phyloP scores from a whole-genome alignment of 2,888 invertebrate genomes.

The Malachius bipustulatus region DNA sequence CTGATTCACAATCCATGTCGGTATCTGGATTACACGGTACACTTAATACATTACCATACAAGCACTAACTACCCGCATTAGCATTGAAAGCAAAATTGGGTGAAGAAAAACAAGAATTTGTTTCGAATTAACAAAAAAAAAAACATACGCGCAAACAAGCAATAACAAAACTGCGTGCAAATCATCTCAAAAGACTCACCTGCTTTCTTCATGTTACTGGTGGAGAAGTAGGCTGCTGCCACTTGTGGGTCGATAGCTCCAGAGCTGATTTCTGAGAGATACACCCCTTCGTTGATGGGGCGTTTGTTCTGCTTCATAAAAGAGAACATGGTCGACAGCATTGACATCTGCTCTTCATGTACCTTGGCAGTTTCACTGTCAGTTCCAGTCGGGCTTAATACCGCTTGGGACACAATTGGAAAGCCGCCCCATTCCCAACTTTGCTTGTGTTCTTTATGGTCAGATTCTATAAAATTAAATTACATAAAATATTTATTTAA shows the following conservation, averaged over 20 bases:
- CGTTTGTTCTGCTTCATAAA: constrained; percentile 67
- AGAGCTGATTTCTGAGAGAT: constrained; percentile 81
- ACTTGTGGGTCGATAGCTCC: constrained; percentile 88
- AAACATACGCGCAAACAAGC: too few relatives aligned
- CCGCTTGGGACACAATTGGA: constrained; percentile 41
- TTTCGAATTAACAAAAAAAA: neutral
- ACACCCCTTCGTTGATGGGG: constrained; percentile 60
- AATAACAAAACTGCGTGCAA: constrained; percentile 6
- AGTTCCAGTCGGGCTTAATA: constrained; percentile 25
- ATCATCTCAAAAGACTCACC: too few relatives aligned
- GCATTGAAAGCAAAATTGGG: too few relatives aligned
- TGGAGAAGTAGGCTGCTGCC: constrained; percentile 74
- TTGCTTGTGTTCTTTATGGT: constrained; percentile 37
- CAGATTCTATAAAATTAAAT: neutral
- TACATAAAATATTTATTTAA: constrained; percentile 6
- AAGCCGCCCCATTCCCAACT: constrained; percentile 90
- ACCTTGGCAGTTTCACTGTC: constrained; percentile 25
- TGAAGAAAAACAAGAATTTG: constrained; percentile 8
- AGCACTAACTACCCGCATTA: constrained; percentile 18
- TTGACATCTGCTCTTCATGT: constrained; percentile 45
- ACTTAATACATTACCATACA: constrained; percentile 17
- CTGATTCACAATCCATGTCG: constrained; percentile 89
- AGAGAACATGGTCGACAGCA: constrained; percentile 84
- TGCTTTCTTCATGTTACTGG: constrained; percentile 26
- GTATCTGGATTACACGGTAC: constrained; percentile 38